Evolutionary conservation across 2,113 vertebrate species (phyloP).

Genomic region (Arothron firmamentum): DNA sequence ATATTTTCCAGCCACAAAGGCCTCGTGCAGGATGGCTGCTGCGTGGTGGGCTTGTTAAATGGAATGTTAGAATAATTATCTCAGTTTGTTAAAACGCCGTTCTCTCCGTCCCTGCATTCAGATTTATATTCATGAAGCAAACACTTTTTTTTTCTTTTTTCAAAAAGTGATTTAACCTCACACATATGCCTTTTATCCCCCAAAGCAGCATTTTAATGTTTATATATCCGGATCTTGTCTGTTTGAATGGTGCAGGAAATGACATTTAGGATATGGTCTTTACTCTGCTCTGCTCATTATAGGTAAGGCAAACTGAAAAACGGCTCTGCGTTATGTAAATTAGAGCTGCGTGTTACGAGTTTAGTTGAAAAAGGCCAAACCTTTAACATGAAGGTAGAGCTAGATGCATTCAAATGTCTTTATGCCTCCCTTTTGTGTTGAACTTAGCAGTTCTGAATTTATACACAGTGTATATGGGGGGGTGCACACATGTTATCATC

Average conservation of each 20-base stretch:
- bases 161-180: neutral
- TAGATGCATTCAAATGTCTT: slow-evolving; percentile 9
- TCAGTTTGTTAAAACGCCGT: too few relatives aligned
- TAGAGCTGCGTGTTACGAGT: slow-evolving; percentile 18
- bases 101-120: too few relatives aligned
- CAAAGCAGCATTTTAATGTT: slow-evolving; percentile 40
- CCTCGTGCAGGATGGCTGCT: too few relatives aligned
- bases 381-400: slow-evolving; percentile 5
- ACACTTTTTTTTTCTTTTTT: neutral
- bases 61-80: too few relatives aligned
- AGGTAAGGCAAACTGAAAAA: slow-evolving; percentile 37
- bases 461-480: neutral
- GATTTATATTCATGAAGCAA: too few relatives aligned
- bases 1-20: too few relatives aligned
- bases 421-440: slow-evolving; percentile 1
- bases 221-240: slow-evolving; percentile 25
- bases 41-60: too few relatives aligned
- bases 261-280: slow-evolving; percentile 61
- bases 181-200: slow-evolving; percentile 39
- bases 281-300: slow-evolving; percentile 46
- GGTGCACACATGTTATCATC: too few relatives aligned
- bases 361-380: slow-evolving; percentile 23
- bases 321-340: slow-evolving; percentile 44
- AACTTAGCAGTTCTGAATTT: neutral
- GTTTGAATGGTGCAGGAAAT: slow-evolving; percentile 57